Base-by-base conservation (phyloP, 2,113 vertebrate genomes). In the Tragelaphus strepsiceros region DNA sequence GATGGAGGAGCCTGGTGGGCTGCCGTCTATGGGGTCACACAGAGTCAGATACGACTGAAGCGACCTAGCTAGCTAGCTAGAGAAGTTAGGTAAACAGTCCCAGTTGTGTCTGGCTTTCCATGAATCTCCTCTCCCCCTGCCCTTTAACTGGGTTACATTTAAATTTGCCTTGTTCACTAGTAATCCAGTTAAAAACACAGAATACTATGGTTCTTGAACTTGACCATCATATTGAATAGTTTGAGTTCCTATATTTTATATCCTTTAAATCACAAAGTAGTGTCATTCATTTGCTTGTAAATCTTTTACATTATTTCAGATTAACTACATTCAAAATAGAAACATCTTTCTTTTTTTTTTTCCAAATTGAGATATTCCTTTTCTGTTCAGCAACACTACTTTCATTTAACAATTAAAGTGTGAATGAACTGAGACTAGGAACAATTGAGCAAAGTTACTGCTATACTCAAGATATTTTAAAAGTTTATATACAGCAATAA, bases 311-410 rank as follows among this genome's bases (percentile, higher is more conserved):
- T 90, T 90, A 88, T 97, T 98, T 98, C 91, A 97, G 82, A 96
- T 98, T 96, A 96, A 97, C 96, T 98, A 97, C 97, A 97, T 98
- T 98, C 97, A 98, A 97, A 98, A 96, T 96, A 96, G 0, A 92
- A 98, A 98, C 89, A n/a, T 80, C 74, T 98, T 90, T 90, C 49
- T 7, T 26, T 62, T 74, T 59, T 58, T 71, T 81, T 62, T 62
- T 58, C 17, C 51, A 97, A 87, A 94, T 90, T 93, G 43, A 98
- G 85, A 90, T 22, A 51, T 26, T 93, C 7, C 2, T 81, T 97
- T 97, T 62, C 35, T 95, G 84, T 92, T 96, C 82, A 98, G 86
- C 46, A 95, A 58, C 0, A 54, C 46, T 97, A 49, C 32, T 97
- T 98, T 88, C 88, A 96, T 61, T 98, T 98, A 98, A 98, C 86